phyloP scores from a whole-genome alignment of 2,113 vertebrate genomes.

The Cariama cristata region DNA sequence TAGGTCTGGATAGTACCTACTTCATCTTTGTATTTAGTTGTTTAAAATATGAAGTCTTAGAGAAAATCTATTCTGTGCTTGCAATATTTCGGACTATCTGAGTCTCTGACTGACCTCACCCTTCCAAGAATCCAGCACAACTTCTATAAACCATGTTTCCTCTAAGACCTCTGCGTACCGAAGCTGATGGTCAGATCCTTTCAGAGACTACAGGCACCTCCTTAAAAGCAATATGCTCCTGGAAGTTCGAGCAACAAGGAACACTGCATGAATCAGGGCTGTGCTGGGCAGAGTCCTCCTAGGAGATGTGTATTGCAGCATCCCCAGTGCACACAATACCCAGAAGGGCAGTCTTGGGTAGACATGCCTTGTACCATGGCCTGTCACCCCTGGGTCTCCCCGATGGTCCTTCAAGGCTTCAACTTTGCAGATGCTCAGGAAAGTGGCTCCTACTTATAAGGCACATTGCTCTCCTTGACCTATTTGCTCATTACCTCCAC shows the following conservation, averaged over 20 bases:
- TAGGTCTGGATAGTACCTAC: background rate
- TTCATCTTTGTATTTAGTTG: background rate
- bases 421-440: background rate
- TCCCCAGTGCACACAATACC: background rate
- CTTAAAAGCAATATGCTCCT: background rate
- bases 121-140: background rate
- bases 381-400: background rate
- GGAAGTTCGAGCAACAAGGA: background rate
- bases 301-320: background rate
- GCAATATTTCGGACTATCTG: rapidly evolving
- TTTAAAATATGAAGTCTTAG: background rate
- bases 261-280: background rate
- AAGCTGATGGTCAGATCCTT: background rate
- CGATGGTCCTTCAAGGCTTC: background rate
- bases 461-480: conserved; percentile 56
- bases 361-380: background rate
- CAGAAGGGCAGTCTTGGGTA: background rate
- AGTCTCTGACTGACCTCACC: background rate
- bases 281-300: background rate
- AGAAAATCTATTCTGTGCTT: background rate
- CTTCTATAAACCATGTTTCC: background rate
- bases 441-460: background rate
- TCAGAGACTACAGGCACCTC: background rate
- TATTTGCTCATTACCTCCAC: conserved; percentile 48
- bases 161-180: background rate